phyloP scores from a whole-genome alignment of 2,113 vertebrate species.

The Pelmatolapia mariae region DNA sequence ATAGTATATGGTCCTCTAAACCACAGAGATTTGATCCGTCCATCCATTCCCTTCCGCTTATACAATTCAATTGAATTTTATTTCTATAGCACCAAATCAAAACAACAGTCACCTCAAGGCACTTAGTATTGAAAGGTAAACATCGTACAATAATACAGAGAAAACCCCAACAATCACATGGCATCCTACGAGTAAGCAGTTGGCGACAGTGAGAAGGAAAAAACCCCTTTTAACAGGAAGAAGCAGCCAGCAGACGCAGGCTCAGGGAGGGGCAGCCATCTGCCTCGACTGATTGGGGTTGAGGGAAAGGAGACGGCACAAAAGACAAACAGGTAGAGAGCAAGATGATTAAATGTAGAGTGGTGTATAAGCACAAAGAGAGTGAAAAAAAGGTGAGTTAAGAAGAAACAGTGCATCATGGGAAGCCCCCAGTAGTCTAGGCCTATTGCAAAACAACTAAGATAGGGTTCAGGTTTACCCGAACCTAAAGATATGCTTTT shows the following conservation, averaged over 20 bases:
- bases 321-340: not conserved
- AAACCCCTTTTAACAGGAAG: not conserved
- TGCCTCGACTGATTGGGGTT: not conserved
- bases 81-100: too few species aligned
- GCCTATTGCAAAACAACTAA: not conserved
- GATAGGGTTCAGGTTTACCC: not conserved
- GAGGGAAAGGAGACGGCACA: not conserved
- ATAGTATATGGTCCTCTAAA: not conserved
- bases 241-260: rapidly evolving
- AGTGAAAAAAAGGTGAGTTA: not conserved
- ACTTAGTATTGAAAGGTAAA: not conserved
- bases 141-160: not conserved
- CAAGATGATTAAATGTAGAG: not conserved
- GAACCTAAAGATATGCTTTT: not conserved
- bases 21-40: not conserved
- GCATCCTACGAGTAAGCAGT: not conserved
- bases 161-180: not conserved
- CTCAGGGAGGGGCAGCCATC: rapidly evolving
- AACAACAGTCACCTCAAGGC: not conserved
- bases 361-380: not conserved
- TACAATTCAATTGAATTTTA: too few species aligned
- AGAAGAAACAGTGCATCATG: not conserved
- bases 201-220: rapidly evolving
- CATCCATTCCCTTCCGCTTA: too few species aligned
- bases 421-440: not conserved